Evolutionary conservation across 2,888 invertebrate species (phyloP), one percentile per base, ranked within the genome.

Genomic region (Sphaerophoria taeniata): DNA sequence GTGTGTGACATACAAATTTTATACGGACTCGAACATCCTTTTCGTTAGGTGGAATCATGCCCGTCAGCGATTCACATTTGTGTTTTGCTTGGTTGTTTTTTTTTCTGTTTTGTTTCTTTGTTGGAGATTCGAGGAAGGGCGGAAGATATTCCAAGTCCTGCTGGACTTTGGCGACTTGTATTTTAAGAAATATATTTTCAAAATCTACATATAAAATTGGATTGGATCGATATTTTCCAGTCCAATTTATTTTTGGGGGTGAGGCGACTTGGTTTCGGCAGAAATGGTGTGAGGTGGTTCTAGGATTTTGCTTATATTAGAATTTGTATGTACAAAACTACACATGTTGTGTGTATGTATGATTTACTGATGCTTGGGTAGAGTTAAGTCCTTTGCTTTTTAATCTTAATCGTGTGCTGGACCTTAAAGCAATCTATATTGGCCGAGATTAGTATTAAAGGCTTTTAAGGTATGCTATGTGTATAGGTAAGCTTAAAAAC

Each of bases 151-250:
- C 55, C 77, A 82, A 81, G 76, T 81, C 85, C 81, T 81, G 77
- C 81, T 63, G 85, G 85, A 85, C 85, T 81, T 85, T 85, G 85
- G 85, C 85, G 81, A 85, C 85, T 85, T 81, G 81, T 85, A 85
- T 85, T 85, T 85, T 85, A 85, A 85, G 85, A 85, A 85, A 88
- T 87, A 88, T 88, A 87, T 88, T 88, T 88, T 87, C 85, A 88
- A 88, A 89, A 89, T 89, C 88, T 89, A 88, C 89, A 89, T 89
- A 89, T 87, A 88, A 88, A 89, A 89, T 88, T 88, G 88, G 88
- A 88, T 89, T 88, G 87, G 88, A 89, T 89, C 89, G 88, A 89
- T 89, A 89, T 87, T 88, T 88, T 88, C 81, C 85, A 85, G 85
- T 85, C 81, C 81, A 85, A 85, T 85, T 85, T 85, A 84, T 24